Conservation (phyloP, 2,888 invertebrate species). For the Dasysyrphus tricinctus region DNA sequence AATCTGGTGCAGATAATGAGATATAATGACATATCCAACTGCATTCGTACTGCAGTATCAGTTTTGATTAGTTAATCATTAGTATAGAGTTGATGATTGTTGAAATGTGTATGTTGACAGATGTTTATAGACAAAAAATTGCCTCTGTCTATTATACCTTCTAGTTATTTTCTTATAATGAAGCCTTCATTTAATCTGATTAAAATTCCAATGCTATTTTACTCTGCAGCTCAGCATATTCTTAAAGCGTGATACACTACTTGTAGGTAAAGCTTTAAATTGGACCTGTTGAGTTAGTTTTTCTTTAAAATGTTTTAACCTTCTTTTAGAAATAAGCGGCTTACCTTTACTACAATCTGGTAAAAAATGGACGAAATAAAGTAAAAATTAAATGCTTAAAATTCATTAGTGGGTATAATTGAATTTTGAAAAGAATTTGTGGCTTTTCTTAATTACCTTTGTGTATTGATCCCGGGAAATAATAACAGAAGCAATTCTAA, state of each 20-base stretch:
- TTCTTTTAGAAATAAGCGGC: slow-evolving; percentile 1
- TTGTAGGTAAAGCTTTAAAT: neutral
- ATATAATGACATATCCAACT: slow-evolving; percentile 23
- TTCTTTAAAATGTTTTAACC: neutral
- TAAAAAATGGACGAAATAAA: neutral
- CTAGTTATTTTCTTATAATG: neutral
- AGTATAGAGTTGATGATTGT: neutral
- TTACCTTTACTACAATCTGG: neutral
- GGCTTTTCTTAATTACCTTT: neutral
- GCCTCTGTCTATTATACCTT: neutral
- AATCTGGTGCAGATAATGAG: slow-evolving; percentile 25
- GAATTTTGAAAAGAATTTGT: neutral
- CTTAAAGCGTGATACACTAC: neutral
- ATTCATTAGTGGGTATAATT: neutral
- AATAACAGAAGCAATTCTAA: neutral
- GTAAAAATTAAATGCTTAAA: neutral
- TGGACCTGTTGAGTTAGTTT: neutral
- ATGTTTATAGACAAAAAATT: slow-evolving; percentile 15
- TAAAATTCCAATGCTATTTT: slow-evolving; percentile 31
- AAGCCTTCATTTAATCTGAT: slow-evolving; percentile 25
- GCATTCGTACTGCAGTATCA: slow-evolving; percentile 5
- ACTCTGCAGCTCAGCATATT: slow-evolving; percentile 4
- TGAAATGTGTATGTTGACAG: slow-evolving; percentile 28
- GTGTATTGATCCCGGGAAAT: neutral
- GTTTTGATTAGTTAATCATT: slow-evolving; percentile 17